phyloP scores from a whole-genome alignment of 2,797 vertebrate genomes.

The Acanthornis magna region DNA sequence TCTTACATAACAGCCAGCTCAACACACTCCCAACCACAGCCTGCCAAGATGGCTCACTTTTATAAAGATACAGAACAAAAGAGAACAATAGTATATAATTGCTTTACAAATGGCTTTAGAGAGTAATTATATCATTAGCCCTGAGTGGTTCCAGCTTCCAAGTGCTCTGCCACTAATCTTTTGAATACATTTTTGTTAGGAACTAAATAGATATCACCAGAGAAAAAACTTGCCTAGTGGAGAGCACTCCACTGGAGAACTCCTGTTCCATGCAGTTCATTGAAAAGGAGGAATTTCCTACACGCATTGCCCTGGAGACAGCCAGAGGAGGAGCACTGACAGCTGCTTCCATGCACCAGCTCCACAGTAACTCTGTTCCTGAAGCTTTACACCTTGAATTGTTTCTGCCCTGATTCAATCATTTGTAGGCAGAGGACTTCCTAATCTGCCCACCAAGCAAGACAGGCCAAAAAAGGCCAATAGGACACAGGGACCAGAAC shows the following conservation, averaged over 20 bases:
- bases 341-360: not conserved
- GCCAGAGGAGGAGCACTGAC: not conserved
- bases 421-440: not conserved
- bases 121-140: slow-evolving; percentile 60
- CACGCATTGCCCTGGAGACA: not conserved
- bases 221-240: not conserved
- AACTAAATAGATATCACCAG: not conserved
- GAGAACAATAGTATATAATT: slow-evolving; percentile 50
- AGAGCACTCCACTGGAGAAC: not conserved
- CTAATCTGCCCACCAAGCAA: not conserved
- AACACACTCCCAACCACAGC: not conserved
- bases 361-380: not conserved
- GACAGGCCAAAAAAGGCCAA: not conserved
- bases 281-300: not conserved
- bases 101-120: slow-evolving; percentile 46
- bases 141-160: slow-evolving; percentile 49
- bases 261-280: not conserved
- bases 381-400: not conserved
- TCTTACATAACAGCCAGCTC: not conserved
- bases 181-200: not conserved
- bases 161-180: not conserved
- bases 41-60: slow-evolving; percentile 37
- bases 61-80: not conserved
- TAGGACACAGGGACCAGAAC: not conserved
- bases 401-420: not conserved